Evolutionary conservation across 1,140 invertebrate genomes (phyloP).

Genomic region (Augochlora pura): DNA sequence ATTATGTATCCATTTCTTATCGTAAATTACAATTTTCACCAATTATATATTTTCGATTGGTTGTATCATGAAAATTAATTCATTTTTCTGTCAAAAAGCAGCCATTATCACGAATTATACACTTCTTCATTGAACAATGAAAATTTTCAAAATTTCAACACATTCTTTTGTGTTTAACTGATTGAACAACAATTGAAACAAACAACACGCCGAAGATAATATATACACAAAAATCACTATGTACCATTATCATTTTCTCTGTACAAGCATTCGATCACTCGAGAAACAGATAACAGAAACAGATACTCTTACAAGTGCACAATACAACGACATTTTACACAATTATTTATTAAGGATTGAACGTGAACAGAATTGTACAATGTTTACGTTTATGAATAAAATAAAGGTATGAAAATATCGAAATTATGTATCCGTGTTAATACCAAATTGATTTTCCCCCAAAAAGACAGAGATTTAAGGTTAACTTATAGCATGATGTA

Average conservation of each 20-base stretch:
- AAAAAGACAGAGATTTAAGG: no score
- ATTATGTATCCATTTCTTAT: no score
- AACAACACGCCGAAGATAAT: background rate
- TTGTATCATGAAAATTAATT: no score
- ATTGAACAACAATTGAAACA: background rate
- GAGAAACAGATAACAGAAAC: background rate
- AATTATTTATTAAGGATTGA: background rate
- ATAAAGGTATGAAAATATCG: background rate
- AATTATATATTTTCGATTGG: no score
- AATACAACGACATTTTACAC: no score
- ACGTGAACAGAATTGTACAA: background rate
- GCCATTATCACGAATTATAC: no score
- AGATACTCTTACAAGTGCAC: background rate
- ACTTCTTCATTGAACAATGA: no score
- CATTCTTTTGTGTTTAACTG: background rate
- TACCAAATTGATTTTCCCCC: background rate
- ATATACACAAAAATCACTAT: background rate
- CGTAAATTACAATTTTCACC: no score
- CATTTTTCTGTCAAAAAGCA: no score
- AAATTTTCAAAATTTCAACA: no score
- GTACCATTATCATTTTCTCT: background rate
- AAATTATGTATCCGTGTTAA: background rate
- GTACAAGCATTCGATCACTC: no score
- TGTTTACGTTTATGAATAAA: background rate
- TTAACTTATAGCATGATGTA: background rate